Conservation (phyloP, 2,797 vertebrate genomes). For the Myiotriccus ornatus region DNA sequence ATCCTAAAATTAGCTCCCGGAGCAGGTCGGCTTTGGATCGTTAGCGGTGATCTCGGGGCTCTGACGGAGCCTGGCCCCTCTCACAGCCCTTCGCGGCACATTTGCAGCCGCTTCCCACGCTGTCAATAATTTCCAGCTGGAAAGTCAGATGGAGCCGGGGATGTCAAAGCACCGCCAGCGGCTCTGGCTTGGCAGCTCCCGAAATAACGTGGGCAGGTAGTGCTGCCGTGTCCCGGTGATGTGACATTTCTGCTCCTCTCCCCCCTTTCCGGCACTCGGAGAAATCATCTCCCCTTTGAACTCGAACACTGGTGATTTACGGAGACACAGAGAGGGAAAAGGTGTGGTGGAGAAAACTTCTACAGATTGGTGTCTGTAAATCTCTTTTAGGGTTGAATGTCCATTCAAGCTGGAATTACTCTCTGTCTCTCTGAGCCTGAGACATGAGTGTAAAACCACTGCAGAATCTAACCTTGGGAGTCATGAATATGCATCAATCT, state of each 20-base stretch:
- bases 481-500: constrained; percentile 18
- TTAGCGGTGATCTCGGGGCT: not conserved
- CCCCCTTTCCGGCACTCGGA: not conserved
- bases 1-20: constrained; percentile 39
- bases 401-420: not conserved
- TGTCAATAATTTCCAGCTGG: not conserved
- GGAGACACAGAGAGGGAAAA: not conserved
- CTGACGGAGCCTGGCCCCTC: not conserved
- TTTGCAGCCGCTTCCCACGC: not conserved
- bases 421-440: not conserved
- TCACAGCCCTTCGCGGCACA: not conserved
- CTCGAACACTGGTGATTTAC: not conserved
- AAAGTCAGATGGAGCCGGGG: not conserved
- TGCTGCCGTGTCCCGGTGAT: not conserved
- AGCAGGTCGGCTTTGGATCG: not conserved
- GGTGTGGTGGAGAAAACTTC: not conserved
- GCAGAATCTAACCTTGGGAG: not conserved
- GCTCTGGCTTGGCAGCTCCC: not conserved
- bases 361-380: not conserved
- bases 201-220: not conserved
- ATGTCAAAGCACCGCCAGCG: not conserved
- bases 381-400: not conserved
- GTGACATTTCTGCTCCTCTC: not conserved
- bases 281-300: not conserved
- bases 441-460: not conserved